A percentile compares a stretch with the other conserved stretches of the same genome.
Conservation (phyloP, 2,888 invertebrate genomes). For the Eupithecia abbreviata region DNA sequence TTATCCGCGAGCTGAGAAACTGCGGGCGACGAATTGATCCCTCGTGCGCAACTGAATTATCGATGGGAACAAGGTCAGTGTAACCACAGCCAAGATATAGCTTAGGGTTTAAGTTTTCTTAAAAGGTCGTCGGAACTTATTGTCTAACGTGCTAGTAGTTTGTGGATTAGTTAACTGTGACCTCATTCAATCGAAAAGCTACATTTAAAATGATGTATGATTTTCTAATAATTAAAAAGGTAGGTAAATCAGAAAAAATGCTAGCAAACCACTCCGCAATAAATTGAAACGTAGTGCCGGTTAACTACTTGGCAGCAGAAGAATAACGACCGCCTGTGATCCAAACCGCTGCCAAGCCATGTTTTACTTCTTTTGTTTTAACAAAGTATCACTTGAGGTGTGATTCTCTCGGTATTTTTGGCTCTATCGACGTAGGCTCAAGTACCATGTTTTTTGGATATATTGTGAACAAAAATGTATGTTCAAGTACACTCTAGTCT, state of each 20-base stretch:
- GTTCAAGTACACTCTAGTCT: not conserved
- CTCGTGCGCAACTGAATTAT: constrained; percentile 10
- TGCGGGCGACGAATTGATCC: constrained; percentile 51
- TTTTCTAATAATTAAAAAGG: not conserved
- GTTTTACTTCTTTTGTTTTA: constrained; percentile 30
- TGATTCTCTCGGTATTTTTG: not conserved
- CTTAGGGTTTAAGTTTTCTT: not conserved
- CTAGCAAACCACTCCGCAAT: constrained; percentile 12
- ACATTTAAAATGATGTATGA: not conserved
- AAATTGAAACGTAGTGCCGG: constrained; percentile 14
- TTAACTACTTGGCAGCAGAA: constrained; percentile 28
- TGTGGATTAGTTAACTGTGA: not conserved
- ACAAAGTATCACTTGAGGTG: constrained; percentile 15
- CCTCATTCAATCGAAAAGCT: not conserved
- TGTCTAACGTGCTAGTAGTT: not conserved
- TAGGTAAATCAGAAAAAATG: constrained; percentile 7
- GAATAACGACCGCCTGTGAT: constrained; percentile 27
- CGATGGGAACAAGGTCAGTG: constrained; percentile 11
- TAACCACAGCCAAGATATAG: not conserved
- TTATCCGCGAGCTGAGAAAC: constrained; percentile 65
- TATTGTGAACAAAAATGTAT: not conserved
- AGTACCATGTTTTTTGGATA: not conserved
- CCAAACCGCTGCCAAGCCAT: constrained; percentile 33
- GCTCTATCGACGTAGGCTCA: not conserved
- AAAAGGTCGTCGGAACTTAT: too few relatives aligned